Percentiles rank a stretch among this genome's conserved stretches.
phyloP scores from a whole-genome alignment of 2,797 vertebrate species.

The Falco berigora region DNA sequence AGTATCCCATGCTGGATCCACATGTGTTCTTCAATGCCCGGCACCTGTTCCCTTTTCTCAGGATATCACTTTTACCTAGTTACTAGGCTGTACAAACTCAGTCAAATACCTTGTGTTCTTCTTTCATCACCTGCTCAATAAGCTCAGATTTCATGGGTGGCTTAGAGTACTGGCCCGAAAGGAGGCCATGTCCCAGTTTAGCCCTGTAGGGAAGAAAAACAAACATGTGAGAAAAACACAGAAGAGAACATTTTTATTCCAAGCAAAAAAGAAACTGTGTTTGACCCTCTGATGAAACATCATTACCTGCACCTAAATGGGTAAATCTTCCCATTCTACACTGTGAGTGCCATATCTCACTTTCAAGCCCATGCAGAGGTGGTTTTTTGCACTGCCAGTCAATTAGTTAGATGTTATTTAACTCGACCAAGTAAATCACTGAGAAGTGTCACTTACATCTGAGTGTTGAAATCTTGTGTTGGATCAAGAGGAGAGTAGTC shows the following conservation, averaged over 20 bases:
- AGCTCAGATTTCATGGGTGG: conserved; percentile 97
- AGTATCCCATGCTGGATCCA: not conserved
- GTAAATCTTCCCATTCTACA: not conserved
- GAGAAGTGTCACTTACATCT: conserved; percentile 84
- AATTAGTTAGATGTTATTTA: not conserved
- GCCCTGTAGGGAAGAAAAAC: conserved; percentile 79
- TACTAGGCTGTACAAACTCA: conserved; percentile 19
- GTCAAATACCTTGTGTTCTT: conserved; percentile 96
- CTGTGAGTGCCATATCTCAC: not conserved
- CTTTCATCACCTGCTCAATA: conserved; percentile 99
- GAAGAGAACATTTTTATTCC: not conserved
- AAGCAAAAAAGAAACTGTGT: not conserved
- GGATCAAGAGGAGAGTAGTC: conserved; percentile 97
- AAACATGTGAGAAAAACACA: not conserved
- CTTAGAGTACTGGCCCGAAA: conserved; percentile 96
- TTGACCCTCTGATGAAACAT: not conserved
- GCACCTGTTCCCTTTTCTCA: conserved; percentile 30
- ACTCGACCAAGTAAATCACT: not conserved
- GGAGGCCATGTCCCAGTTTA: conserved; percentile 94
- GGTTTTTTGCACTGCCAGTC: not conserved
- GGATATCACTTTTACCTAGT: conserved; percentile 39
- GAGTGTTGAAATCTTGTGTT: conserved; percentile 94
- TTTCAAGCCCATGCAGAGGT: not conserved
- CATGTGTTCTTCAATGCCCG: not conserved
- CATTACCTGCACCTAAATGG: not conserved